Evolutionary conservation across 2,888 invertebrate genomes (phyloP).

Genomic region (Meiosimyza decipiens): DNA sequence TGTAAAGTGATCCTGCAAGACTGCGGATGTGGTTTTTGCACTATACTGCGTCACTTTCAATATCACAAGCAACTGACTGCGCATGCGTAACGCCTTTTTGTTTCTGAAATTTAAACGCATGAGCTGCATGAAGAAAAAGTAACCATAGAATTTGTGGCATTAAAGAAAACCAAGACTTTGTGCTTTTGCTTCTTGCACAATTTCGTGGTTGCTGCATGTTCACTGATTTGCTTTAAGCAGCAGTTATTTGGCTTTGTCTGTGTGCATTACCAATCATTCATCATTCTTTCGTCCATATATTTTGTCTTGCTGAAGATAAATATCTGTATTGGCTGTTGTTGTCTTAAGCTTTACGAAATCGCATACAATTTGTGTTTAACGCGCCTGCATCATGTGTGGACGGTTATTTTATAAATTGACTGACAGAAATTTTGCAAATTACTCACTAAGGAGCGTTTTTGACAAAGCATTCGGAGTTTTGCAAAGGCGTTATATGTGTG

Average conservation of each 20-base stretch:
- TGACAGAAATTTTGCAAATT: conserved; percentile 15
- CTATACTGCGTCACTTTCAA: background rate
- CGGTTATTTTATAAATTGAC: conserved; percentile 13
- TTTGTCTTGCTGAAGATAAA: background rate
- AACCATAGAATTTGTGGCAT: background rate
- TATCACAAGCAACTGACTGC: background rate
- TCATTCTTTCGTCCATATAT: background rate
- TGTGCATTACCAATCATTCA: conserved; percentile 11
- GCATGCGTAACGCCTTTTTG: conserved; percentile 10
- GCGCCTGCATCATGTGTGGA: conserved; percentile 2
- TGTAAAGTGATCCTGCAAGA: conserved; percentile 2
- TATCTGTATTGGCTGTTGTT: background rate
- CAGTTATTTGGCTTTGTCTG: background rate
- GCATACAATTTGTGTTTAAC: background rate
- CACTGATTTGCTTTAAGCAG: background rate
- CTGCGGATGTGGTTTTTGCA: conserved; percentile 7
- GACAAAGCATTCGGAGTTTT: too few species aligned
- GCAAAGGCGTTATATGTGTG: too few species aligned
- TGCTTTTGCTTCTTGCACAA: background rate
- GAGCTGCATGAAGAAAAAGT: background rate
- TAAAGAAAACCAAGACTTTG: background rate
- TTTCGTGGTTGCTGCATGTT: conserved; percentile 14
- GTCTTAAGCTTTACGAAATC: background rate
- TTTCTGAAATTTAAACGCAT: background rate
- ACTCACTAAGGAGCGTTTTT: background rate